Evolutionary conservation across 2,113 vertebrate genomes (phyloP).

Genomic region (Mungos mungo): DNA sequence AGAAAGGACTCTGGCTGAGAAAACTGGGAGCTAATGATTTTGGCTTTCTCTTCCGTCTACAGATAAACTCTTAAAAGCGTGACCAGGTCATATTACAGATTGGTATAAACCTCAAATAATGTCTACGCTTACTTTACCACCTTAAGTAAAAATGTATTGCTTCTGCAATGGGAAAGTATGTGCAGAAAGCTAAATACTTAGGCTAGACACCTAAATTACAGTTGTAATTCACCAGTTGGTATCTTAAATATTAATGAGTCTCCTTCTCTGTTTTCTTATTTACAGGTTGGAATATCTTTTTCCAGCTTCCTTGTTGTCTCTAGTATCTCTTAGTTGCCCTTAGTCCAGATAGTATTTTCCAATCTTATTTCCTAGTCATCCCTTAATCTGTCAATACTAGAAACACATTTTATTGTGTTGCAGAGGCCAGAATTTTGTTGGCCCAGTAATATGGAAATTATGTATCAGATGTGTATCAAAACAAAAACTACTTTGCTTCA

Average conservation of each 20-base stretch:
- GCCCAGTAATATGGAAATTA: not conserved
- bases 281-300: conserved; percentile 80
- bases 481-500: conserved; percentile 7
- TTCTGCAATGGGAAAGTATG: conserved; percentile 12
- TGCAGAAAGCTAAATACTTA: conserved; percentile 44
- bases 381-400: not conserved
- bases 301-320: conserved; percentile 68
- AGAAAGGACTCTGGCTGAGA: conserved; percentile 1
- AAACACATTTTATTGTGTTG: not conserved
- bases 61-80: conserved; percentile 21
- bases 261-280: conserved; percentile 66
- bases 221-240: conserved; percentile 56
- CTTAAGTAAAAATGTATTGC: not conserved
- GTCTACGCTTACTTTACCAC: not conserved
- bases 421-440: not conserved
- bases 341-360: conserved; percentile 19
- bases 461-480: not conserved
- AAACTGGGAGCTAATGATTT: not conserved
- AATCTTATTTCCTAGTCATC: not conserved
- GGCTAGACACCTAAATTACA: conserved; percentile 7
- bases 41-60: not conserved
- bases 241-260: conserved; percentile 73
- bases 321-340: conserved; percentile 49
- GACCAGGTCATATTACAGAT: not conserved
- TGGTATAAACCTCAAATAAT: not conserved